phyloP scores from a whole-genome alignment of 92 coral and sea anemone species.

The Zoanthus solanderi region DNA sequence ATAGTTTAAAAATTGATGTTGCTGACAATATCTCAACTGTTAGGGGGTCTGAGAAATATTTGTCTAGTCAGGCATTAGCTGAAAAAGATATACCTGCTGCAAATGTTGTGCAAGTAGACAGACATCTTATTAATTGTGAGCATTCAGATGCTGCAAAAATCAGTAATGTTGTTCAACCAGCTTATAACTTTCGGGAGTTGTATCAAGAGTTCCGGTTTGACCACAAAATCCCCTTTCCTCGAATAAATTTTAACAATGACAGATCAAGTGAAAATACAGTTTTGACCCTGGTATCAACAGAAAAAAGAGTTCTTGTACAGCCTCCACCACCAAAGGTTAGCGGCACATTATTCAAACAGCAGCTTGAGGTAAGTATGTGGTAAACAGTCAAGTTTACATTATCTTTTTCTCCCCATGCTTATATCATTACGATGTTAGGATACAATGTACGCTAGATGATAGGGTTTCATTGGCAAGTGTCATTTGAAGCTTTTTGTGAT shows the following conservation, averaged over 20 bases:
- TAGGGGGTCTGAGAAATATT: background rate
- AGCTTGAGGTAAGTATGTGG: constrained; percentile 61
- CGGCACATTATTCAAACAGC: constrained; percentile 72
- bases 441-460: no score
- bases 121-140: background rate
- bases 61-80: background rate
- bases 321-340: constrained; percentile 47
- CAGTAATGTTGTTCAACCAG: background rate
- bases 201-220: constrained; percentile 9
- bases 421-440: no score
- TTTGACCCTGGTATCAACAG: background rate
- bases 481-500: no score
- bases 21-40: background rate
- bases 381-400: background rate
- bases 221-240: background rate
- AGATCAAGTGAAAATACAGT: background rate
- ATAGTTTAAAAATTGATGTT: background rate
- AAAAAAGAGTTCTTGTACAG: background rate
- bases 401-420: no score
- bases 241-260: background rate
- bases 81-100: background rate
- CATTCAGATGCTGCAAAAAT: background rate
- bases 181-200: background rate
- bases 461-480: no score
- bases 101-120: background rate